Conservation (phyloP, 2,888 invertebrate genomes). For the Pseudococcus jackbeardsleyi region DNA sequence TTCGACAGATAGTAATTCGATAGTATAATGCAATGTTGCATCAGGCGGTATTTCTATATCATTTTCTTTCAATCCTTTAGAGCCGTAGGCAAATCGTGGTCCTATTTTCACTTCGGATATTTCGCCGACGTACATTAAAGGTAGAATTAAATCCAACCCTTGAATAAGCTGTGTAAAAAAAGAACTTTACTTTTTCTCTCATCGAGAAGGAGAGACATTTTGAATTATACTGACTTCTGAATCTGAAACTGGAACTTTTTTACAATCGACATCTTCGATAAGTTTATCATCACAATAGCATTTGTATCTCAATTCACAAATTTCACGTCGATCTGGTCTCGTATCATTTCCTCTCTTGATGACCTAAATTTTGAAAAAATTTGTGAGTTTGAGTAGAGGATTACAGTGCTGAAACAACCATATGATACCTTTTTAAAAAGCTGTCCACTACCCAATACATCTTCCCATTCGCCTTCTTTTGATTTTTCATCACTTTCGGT, state of each 20-base stretch:
- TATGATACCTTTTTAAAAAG: conserved; percentile 61
- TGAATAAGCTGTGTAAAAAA: conserved; percentile 72
- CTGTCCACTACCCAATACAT: conserved; percentile 57
- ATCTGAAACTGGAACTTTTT: conserved; percentile 42
- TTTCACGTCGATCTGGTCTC: conserved; percentile 58
- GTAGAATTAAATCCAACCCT: conserved; percentile 88
- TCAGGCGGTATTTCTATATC: conserved; percentile 78
- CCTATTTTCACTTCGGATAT: conserved; percentile 80
- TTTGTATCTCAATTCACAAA: conserved; percentile 60
- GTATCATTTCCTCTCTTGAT: conserved; percentile 49
- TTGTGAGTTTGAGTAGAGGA: not conserved
- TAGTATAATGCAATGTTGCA: conserved; percentile 77
- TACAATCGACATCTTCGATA: conserved; percentile 45
- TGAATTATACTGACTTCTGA: conserved; percentile 42
- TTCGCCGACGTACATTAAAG: conserved; percentile 89
- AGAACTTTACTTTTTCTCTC: not conserved
- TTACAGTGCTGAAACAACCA: not conserved
- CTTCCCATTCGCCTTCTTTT: conserved; percentile 56
- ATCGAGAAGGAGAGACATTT: not conserved
- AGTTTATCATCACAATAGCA: conserved; percentile 53
- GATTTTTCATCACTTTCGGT: conserved; percentile 7
- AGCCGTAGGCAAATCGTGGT: conserved; percentile 87
- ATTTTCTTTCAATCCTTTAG: conserved; percentile 73
- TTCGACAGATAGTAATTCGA: conserved; percentile 79
- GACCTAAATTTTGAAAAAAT: conserved; percentile 43